A percentile compares a stretch with the other conserved stretches of the same genome.
Conservation (phyloP, 2,113 vertebrate species). For the Microcebus griseorufus region DNA sequence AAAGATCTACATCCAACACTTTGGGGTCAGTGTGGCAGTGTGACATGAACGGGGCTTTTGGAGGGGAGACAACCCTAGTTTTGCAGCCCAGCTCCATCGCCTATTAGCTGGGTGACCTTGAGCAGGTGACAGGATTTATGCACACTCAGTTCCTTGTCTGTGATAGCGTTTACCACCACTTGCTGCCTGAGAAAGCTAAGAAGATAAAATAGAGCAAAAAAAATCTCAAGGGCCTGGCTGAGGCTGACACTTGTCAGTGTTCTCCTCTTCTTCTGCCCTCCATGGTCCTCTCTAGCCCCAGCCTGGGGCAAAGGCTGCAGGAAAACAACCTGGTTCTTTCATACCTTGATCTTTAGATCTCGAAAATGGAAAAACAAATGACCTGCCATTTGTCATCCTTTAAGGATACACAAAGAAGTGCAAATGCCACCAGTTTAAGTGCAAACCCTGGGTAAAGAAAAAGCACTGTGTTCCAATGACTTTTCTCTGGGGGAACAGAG, state of each 20-base stretch:
- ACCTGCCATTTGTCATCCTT: background rate
- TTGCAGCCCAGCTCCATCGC: background rate
- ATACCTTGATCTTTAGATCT: background rate
- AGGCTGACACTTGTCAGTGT: too few species aligned
- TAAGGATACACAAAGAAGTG: background rate
- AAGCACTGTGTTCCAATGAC: background rate
- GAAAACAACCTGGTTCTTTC: background rate
- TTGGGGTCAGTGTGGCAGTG: background rate
- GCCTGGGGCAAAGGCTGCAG: rapidly evolving
- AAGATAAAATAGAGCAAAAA: background rate
- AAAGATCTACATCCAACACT: background rate
- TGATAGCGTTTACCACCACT: background rate
- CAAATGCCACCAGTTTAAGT: background rate
- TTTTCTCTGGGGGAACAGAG: background rate
- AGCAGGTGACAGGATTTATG: background rate
- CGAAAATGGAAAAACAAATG: background rate
- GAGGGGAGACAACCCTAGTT: background rate
- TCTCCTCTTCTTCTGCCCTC: background rate
- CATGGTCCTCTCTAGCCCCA: rapidly evolving
- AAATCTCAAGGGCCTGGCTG: background rate
- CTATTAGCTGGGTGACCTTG: background rate
- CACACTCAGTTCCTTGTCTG: background rate
- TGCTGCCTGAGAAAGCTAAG: background rate
- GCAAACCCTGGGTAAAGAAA: background rate
- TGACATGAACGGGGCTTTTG: background rate